These are phyloP conservation scores for Leptocoma aspasia DNA, from an alignment of 2,113 vertebrate genomes.

Conservation along the genomic window DNA sequence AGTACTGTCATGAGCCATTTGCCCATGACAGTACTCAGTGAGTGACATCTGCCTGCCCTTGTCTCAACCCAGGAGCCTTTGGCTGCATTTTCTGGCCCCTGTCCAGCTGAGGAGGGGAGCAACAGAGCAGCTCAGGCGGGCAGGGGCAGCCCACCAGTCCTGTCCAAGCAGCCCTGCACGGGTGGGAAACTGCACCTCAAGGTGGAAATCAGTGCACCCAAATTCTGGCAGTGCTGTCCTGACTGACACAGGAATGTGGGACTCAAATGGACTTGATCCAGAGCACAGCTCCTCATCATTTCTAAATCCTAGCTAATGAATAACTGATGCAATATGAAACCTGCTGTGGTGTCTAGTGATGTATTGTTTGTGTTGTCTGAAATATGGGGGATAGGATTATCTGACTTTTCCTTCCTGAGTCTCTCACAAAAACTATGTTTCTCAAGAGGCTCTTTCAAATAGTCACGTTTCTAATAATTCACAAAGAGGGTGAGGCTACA, in stretches of 20 bases:
- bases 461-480: background rate
- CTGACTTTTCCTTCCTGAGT: background rate
- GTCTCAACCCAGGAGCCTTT: background rate
- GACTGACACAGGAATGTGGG: background rate
- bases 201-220: background rate
- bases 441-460: background rate
- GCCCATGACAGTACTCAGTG: no score
- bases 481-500: background rate
- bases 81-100: background rate
- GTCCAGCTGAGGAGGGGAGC: background rate
- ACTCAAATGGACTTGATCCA: background rate
- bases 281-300: background rate
- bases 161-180: background rate
- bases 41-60: background rate
- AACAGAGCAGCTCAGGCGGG: background rate
- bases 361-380: background rate
- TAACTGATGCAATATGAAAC: background rate
- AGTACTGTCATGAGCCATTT: no score
- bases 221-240: background rate
- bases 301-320: background rate
- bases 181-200: fast-evolving
- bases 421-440: background rate
- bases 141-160: background rate
- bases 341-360: background rate
- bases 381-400: background rate